Percentiles rank a stretch among this genome's conserved stretches.
phyloP scores from a whole-genome alignment of 64 coral and sea anemone species.

The Montipora sp. region DNA sequence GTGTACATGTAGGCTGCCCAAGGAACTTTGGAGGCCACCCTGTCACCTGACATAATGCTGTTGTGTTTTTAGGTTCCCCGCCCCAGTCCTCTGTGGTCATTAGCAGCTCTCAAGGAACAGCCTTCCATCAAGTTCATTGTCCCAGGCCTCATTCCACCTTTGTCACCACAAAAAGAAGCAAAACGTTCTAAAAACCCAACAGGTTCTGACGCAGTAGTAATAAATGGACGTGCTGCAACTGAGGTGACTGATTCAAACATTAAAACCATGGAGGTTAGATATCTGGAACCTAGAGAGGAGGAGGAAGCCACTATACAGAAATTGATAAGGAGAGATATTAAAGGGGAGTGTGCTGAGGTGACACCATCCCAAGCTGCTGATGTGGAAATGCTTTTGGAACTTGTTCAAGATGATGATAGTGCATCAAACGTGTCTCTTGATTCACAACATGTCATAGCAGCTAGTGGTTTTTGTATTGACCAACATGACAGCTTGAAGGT shows the following conservation, averaged over 20 bases:
- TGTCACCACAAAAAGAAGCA: background rate
- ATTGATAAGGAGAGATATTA: background rate
- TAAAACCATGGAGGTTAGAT: background rate
- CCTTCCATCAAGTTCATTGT: conserved; percentile 64
- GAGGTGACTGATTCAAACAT: background rate
- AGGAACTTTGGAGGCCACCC: too few species aligned
- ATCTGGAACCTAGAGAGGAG: background rate
- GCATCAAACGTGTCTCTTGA: background rate
- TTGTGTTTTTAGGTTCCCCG: conserved; percentile 12
- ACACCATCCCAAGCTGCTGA: conserved; percentile 79
- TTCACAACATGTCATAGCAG: conserved; percentile 5
- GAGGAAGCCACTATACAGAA: background rate
- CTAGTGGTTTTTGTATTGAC: conserved; percentile 30
- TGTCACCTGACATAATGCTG: too few species aligned
- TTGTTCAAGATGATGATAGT: conserved; percentile 41
- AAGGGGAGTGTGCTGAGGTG: conserved; percentile 2
- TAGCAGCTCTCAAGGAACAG: conserved; percentile 54
- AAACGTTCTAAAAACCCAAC: background rate
- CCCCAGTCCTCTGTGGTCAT: conserved; percentile 68
- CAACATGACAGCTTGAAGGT: background rate
- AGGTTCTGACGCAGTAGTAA: background rate
- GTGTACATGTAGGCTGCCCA: too few species aligned
- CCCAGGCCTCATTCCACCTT: conserved; percentile 71
- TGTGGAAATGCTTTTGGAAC: conserved; percentile 81
- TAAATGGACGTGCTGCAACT: background rate